A percentile compares a stretch with the other conserved stretches of the same genome.
These are phyloP conservation scores for Sclerurus mexicanus DNA, from an alignment of 2,113 vertebrate genomes.

Conservation along the genomic window DNA sequence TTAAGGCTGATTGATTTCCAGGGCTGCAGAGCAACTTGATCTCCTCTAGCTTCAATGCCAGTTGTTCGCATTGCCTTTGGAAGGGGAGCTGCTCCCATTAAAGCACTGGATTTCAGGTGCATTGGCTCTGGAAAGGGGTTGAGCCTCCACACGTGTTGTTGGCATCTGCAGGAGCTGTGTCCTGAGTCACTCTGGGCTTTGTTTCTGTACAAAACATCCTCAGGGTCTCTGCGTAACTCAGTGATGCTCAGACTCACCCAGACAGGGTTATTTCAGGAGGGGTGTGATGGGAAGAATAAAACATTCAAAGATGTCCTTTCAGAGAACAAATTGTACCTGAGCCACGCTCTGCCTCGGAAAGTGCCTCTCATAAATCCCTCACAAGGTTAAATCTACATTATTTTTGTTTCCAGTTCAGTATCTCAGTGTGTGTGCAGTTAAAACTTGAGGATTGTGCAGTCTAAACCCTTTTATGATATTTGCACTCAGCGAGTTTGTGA, in stretches of 20 bases:
- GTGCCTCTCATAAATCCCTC: neutral
- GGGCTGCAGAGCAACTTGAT: neutral
- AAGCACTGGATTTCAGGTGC: neutral
- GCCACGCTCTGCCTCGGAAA: neutral
- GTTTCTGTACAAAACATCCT: neutral
- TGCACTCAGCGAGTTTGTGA: neutral
- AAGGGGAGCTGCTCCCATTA: neutral
- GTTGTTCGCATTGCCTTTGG: neutral
- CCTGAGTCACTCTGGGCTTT: neutral
- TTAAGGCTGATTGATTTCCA: constrained; percentile 19
- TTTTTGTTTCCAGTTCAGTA: neutral
- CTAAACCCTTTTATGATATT: neutral
- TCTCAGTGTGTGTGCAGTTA: neutral
- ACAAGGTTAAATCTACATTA: neutral
- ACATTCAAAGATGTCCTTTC: neutral
- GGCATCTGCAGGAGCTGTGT: neutral
- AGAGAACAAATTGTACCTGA: neutral
- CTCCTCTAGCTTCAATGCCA: neutral
- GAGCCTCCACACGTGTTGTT: neutral
- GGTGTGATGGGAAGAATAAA: neutral
- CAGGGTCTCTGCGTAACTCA: neutral
- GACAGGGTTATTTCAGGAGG: neutral
- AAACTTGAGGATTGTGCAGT: neutral
- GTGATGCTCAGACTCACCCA: neutral
- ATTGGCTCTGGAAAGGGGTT: neutral